Base-by-base conservation (phyloP, 2,113 vertebrate genomes). In the Neogale vison region DNA sequence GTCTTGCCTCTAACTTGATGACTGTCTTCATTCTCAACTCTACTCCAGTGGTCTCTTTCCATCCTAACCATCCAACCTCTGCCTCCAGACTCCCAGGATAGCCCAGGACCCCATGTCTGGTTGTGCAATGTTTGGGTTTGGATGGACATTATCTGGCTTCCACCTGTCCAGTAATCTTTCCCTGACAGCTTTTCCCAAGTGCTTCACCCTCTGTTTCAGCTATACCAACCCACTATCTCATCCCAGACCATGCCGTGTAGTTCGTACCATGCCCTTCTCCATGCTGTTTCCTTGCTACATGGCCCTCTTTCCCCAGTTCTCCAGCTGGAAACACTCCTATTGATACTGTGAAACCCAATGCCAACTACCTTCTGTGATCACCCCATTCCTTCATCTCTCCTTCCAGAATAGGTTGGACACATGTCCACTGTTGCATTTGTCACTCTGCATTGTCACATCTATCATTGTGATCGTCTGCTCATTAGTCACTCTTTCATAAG, bases 101-200 rank as follows among this genome's bases (percentile, higher is more conserved):
- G 23, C 24, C 6, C 4, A 6, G 5, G 23, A 42, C 12, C 31
- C 36, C 1, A 4, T 15, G 5, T 34, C 42, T 8, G 6, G 31
- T 12, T 7, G 17, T 21, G 17, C 50, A 23, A 5, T 7, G 34
- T 74, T 72, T 74, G 31, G n/a, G 34, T 74, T 72, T 74, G 31
- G 29, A 85, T 36, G 55, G 26, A 36, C 34, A 21, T 0, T 14
- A 29, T 29, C 65, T 57, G 42, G 67, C 42, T 20, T 95, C n/a
- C 31, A 6, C 50, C 50, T 21, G 12, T 29, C 9, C 24, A n/a
- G 18, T 4, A 2, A 0, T 31, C 29, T 74, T 36, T 23, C 67
- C 45, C 10, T 3, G 7, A 8, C 52, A 36, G 61, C 31, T n/a
- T 65, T 20, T 21, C 14, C 15, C 18, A 12, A 7, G 15, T 9